A percentile compares a stretch with the other conserved stretches of the same genome.
Conservation (phyloP, 2,113 vertebrate genomes). For the Riparia riparia region DNA sequence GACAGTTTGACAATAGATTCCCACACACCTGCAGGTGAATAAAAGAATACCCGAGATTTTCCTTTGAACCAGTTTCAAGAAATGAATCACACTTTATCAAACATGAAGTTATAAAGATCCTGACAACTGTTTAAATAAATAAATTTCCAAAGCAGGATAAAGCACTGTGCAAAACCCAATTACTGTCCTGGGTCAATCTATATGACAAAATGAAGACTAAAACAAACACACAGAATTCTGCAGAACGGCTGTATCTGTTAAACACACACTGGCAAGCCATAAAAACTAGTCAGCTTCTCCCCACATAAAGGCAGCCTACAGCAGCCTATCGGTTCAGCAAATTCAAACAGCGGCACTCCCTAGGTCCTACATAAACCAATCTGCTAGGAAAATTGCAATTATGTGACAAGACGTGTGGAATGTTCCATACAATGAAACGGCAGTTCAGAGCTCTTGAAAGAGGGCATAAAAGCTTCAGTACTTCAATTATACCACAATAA, state of each 20-base stretch:
- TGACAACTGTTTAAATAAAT: slow-evolving; percentile 34
- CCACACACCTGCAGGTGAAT: slow-evolving; percentile 23
- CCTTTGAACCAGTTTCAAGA: slow-evolving; percentile 40
- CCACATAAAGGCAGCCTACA: slow-evolving; percentile 2
- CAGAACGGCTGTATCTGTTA: background rate
- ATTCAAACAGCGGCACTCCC: slow-evolving; percentile 30
- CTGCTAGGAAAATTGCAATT: slow-evolving; percentile 47
- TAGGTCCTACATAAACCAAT: background rate
- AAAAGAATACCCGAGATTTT: slow-evolving; percentile 18
- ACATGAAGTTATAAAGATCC: background rate
- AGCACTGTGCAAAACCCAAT: slow-evolving; percentile 3
- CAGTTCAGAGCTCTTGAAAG: slow-evolving; percentile 39
- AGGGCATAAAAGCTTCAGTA: slow-evolving; percentile 46
- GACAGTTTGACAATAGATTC: background rate
- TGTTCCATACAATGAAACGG: slow-evolving; percentile 51
- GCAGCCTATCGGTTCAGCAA: background rate
- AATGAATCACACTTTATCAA: slow-evolving; percentile 18
- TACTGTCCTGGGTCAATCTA: background rate
- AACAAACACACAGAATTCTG: background rate
- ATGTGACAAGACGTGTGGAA: slow-evolving; percentile 31
- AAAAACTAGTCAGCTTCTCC: slow-evolving; percentile 23
- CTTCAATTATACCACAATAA: slow-evolving; percentile 61
- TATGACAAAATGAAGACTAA: background rate
- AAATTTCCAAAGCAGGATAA: slow-evolving; percentile 15
- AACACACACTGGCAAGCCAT: background rate